A percentile compares a stretch with the other conserved stretches of the same genome.
Conservation (phyloP, 2,113 vertebrate species). For the Asarcornis scutulata region DNA sequence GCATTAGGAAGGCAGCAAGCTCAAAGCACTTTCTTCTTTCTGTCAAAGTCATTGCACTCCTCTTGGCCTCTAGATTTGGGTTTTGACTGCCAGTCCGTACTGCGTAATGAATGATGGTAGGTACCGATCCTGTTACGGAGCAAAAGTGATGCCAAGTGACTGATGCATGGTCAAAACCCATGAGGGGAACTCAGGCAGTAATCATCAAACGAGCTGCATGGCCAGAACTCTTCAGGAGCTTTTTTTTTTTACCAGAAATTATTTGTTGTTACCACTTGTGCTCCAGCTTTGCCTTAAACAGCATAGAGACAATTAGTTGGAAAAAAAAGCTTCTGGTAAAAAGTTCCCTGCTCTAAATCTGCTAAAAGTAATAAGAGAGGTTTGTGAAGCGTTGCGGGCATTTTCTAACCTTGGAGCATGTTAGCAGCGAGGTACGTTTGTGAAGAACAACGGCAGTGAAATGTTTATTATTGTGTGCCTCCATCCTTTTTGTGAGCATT, state of each 20-base stretch:
- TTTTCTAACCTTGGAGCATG: constrained; percentile 4
- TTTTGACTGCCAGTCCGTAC: not conserved
- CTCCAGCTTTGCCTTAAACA: not conserved
- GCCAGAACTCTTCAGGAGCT: not conserved
- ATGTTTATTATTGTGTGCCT: constrained; percentile 63
- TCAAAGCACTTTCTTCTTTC: not conserved
- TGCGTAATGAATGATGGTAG: not conserved
- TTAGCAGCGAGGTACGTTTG: not conserved
- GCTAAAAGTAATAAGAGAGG: not conserved
- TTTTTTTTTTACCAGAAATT: not conserved
- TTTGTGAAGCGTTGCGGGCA: not conserved
- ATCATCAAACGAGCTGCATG: not conserved
- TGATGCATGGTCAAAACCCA: not conserved
- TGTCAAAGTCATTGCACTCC: not conserved
- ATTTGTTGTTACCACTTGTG: not conserved
- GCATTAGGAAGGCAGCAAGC: not conserved
- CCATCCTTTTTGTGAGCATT: constrained; percentile 34
- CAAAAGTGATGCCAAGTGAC: not conserved
- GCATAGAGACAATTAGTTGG: not conserved
- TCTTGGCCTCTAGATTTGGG: not conserved
- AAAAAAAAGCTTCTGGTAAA: not conserved
- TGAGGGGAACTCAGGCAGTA: not conserved
- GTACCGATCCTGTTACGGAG: not conserved
- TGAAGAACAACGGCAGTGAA: constrained; percentile 31
- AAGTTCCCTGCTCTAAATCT: not conserved